Evolutionary conservation across 2,113 vertebrate species (phyloP).

Genomic region (Gadus macrocephalus): DNA sequence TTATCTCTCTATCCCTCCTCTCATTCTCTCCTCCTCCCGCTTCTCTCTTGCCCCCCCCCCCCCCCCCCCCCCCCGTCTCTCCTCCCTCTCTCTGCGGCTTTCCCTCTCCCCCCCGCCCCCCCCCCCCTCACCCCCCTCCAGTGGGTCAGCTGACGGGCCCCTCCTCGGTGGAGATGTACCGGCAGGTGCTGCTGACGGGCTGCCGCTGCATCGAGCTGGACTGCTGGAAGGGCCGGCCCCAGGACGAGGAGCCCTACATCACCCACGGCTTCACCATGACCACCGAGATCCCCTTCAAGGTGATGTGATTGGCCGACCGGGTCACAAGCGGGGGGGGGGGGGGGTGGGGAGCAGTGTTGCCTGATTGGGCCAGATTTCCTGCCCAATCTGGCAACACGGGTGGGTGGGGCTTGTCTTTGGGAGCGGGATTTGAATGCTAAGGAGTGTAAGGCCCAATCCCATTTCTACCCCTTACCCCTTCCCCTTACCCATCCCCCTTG

Average conservation of each 20-base stretch:
- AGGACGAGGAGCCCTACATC: constrained; percentile 87
- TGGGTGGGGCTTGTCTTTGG: too few species aligned
- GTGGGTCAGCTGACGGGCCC: constrained; percentile 85
- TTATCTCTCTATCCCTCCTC: too few species aligned
- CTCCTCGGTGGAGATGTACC: constrained; percentile 90
- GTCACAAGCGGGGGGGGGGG: too few species aligned
- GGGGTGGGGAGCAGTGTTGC: too few species aligned
- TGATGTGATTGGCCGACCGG: constrained; percentile 46
- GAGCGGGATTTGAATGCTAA: too few species aligned
- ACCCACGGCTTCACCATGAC: constrained; percentile 94
- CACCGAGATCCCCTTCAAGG: constrained; percentile 86
- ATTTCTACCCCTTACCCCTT: too few species aligned
- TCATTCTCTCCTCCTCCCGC: background rate
- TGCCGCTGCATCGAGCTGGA: constrained; percentile 90
- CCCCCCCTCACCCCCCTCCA: constrained; percentile 27
- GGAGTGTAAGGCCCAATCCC: too few species aligned
- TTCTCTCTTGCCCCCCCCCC: background rate
- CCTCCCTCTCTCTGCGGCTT: too few species aligned
- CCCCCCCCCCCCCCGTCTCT: background rate
- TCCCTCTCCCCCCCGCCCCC: too few species aligned
- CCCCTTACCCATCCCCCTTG: too few species aligned
- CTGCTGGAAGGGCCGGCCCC: constrained; percentile 85
- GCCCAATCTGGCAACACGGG: too few species aligned
- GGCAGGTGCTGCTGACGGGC: constrained; percentile 84
- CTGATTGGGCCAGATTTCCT: too few species aligned